A percentile compares a stretch with the other conserved stretches of the same genome.
phyloP scores from a whole-genome alignment of 2,113 vertebrate genomes.

The Brachyistius frenatus region DNA sequence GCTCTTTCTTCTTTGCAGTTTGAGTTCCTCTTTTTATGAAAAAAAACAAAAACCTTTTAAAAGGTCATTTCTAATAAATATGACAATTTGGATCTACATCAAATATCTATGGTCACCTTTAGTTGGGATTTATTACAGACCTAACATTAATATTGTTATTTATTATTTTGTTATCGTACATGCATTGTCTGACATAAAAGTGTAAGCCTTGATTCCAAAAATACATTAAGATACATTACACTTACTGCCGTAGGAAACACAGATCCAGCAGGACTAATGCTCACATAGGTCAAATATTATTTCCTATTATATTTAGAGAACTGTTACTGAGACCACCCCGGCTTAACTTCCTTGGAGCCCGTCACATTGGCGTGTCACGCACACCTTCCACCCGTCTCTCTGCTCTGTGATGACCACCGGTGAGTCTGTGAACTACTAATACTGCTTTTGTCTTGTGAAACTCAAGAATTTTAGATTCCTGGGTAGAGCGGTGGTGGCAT shows the following conservation, averaged over 20 bases:
- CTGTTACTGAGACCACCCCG: slow-evolving; percentile 14
- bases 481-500: no score
- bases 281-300: slow-evolving; percentile 29
- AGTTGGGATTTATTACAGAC: no score
- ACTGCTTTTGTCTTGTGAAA: slow-evolving; percentile 34
- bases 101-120: no score
- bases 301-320: slow-evolving; percentile 41
- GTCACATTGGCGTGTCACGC: neutral
- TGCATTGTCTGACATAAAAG: neutral
- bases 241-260: neutral
- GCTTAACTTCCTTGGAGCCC: slow-evolving; percentile 22
- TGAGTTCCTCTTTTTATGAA: no score
- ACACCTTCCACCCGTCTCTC: neutral
- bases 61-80: no score
- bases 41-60: no score
- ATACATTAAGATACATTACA: neutral
- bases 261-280: slow-evolving; percentile 10
- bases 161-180: no score
- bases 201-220: no score
- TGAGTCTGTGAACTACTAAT: slow-evolving; percentile 49
- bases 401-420: slow-evolving; percentile 14
- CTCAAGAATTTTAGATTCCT: slow-evolving; percentile 2
- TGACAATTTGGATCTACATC: no score
- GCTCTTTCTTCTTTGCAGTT: no score
- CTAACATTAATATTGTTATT: no score